phyloP scores from a whole-genome alignment of 1,140 invertebrate species.

The Lasioglossum baleicum region DNA sequence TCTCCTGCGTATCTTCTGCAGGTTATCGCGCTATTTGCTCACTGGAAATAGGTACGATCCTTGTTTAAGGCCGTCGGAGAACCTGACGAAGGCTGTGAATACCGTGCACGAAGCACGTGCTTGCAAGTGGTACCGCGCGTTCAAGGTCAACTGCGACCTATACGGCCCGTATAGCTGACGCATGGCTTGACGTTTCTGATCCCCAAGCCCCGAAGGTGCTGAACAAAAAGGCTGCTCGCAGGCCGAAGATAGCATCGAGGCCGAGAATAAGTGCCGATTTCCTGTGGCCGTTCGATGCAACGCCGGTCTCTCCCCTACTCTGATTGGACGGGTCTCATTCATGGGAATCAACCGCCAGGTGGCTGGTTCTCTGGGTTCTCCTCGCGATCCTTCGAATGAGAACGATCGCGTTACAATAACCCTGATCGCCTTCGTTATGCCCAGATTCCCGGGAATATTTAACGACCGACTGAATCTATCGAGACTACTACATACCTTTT shows the following conservation, averaged over 20 bases:
- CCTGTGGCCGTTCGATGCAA: conserved; percentile 18
- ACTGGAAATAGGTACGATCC: conserved; percentile 23
- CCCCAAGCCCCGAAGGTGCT: neutral
- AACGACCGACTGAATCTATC: no score
- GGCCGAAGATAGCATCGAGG: conserved; percentile 40
- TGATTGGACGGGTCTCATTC: conserved; percentile 27
- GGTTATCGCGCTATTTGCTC: neutral
- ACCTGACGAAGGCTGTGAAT: neutral
- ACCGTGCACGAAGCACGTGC: conserved; percentile 11
- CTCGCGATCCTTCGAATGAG: neutral
- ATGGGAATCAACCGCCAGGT: conserved; percentile 19
- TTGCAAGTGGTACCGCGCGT: conserved; percentile 32
- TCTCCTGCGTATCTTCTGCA: neutral
- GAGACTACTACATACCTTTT: no score
- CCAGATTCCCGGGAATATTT: neutral
- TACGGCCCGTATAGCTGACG: conserved; percentile 12
- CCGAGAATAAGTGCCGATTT: conserved; percentile 44
- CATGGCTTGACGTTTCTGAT: conserved; percentile 29
- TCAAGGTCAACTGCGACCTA: conserved; percentile 27
- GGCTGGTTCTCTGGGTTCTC: neutral
- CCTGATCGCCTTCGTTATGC: neutral
- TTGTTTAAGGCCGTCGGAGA: conserved; percentile 18
- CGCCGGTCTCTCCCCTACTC: neutral
- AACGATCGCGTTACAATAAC: neutral
- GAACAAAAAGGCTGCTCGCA: conserved; percentile 22